Conservation (phyloP, 1,140 invertebrate species). For the Brachionus calyciflorus region DNA sequence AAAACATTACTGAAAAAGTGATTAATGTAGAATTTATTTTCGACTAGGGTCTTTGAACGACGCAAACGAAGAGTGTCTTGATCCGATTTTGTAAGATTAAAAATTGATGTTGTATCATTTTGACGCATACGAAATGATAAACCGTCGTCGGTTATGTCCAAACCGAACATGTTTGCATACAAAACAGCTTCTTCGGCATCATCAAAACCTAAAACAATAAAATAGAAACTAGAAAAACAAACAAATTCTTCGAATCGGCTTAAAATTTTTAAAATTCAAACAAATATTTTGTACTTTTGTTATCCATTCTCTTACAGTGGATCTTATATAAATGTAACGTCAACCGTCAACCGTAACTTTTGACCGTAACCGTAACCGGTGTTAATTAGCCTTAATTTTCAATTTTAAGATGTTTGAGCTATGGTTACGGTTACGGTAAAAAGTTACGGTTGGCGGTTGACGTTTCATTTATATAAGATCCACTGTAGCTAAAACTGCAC, state of each 20-base stretch:
- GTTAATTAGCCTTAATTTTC: too few species aligned
- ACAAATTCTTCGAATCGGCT: not conserved
- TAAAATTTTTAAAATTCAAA: not conserved
- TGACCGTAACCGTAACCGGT: too few species aligned
- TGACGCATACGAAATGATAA: not conserved
- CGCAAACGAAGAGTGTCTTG: not conserved
- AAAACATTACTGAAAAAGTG: constrained; percentile 12
- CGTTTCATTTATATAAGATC: too few species aligned
- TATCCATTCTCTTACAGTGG: too few species aligned
- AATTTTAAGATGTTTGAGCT: too few species aligned
- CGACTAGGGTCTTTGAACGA: constrained; percentile 14
- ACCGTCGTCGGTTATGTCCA: not conserved
- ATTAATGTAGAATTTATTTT: constrained; percentile 11
- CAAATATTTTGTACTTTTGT: too few species aligned
- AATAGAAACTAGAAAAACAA: not conserved
- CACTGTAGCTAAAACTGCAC: too few species aligned
- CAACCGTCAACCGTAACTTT: too few species aligned
- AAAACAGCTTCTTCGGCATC: not conserved
- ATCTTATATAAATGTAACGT: too few species aligned
- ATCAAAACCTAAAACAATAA: not conserved
- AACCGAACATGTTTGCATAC: constrained; percentile 19
- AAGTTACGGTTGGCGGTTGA: too few species aligned
- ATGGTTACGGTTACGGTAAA: too few species aligned
- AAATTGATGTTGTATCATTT: not conserved
- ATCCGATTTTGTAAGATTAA: not conserved